These are phyloP conservation scores for Myrmecophaga tridactyla DNA, from an alignment of 2,113 vertebrate genomes.

Conservation along the genomic window DNA sequence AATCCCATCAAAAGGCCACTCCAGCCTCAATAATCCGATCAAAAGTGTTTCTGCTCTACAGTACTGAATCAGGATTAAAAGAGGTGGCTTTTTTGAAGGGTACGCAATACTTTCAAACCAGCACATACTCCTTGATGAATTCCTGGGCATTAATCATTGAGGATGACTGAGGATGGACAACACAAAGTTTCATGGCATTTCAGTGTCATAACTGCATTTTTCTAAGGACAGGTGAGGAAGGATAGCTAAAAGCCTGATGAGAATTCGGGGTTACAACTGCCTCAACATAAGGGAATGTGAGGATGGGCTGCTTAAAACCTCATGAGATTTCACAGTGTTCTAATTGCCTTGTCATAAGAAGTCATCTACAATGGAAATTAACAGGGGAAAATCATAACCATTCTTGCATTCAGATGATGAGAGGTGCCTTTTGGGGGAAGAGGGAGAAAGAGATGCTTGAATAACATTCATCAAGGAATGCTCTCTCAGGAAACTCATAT, in stretches of 20 bases:
- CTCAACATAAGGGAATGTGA: background rate
- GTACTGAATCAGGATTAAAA: no score
- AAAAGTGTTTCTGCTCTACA: no score
- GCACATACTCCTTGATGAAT: background rate
- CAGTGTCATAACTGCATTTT: background rate
- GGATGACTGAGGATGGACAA: background rate
- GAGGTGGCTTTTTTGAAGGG: no score
- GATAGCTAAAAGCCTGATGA: background rate
- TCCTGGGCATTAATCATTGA: background rate
- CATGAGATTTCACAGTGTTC: background rate
- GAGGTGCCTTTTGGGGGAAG: conserved; percentile 17
- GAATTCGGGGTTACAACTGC: background rate
- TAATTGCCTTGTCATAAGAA: background rate
- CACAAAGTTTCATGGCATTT: background rate
- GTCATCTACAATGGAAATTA: conserved; percentile 5
- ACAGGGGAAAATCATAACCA: background rate
- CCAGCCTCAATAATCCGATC: no score
- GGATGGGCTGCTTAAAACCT: background rate
- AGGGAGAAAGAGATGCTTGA: background rate
- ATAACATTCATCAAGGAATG: background rate
- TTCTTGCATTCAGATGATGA: background rate
- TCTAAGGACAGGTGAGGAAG: background rate
- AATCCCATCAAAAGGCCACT: no score
- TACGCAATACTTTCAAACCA: no score
- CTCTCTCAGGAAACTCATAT: background rate